phyloP scores from a whole-genome alignment of 2,113 vertebrate genomes.

The Gallinago media region DNA sequence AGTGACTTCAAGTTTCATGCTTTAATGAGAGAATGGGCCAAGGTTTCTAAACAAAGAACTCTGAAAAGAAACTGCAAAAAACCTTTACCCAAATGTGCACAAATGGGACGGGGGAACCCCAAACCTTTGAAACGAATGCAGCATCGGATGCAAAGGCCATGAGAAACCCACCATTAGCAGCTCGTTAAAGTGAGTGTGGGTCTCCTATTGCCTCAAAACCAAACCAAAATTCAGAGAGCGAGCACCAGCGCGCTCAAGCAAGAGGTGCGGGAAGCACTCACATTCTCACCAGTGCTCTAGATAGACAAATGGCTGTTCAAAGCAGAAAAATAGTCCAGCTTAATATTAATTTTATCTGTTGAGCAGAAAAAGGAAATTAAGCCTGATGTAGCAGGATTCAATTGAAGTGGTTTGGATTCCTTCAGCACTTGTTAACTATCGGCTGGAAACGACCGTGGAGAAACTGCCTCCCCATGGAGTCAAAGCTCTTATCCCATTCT shows the following conservation, averaged over 20 bases:
- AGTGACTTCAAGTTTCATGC: background rate
- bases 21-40: background rate
- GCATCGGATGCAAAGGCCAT: background rate
- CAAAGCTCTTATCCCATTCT: background rate
- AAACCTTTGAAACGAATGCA: background rate
- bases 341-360: background rate
- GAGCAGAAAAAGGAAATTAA: background rate
- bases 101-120: background rate
- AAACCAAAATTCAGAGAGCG: background rate
- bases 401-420: constrained; percentile 3
- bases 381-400: background rate
- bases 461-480: background rate
- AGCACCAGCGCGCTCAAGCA: background rate
- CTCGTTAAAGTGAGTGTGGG: background rate
- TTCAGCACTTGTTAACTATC: background rate
- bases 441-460: background rate
- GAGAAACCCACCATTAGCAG: background rate
- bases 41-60: background rate
- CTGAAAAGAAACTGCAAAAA: background rate
- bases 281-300: background rate
- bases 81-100: rapidly evolving
- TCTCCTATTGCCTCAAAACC: background rate
- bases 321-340: background rate
- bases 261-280: background rate
- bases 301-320: background rate